Conservation (phyloP, 1,140 invertebrate species). For the Venturia canescens region DNA sequence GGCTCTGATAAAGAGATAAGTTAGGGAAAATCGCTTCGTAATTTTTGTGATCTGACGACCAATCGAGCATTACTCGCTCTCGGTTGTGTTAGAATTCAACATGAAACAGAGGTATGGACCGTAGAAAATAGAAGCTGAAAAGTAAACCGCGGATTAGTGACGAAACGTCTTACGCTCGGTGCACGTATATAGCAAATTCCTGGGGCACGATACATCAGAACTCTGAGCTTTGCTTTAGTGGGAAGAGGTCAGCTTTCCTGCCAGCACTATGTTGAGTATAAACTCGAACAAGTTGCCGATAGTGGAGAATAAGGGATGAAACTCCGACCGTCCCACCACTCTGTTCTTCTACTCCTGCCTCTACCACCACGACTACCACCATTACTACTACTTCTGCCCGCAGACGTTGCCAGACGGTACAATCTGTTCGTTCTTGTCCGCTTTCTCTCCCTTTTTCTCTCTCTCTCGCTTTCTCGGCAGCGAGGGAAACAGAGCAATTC, state of each 20-base stretch:
- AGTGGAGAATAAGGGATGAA: constrained; percentile 4
- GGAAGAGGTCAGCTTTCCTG: not conserved
- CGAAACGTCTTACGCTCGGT: not conserved
- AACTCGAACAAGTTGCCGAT: constrained; percentile 8
- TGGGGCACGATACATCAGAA: not conserved
- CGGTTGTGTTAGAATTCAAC: too few species aligned
- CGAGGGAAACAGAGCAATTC: constrained; percentile 4
- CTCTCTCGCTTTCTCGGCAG: constrained; percentile 27
- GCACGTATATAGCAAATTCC: not conserved
- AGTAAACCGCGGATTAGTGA: not conserved
- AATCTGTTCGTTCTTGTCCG: not conserved
- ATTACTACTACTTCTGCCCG: not conserved
- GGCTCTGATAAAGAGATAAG: too few species aligned
- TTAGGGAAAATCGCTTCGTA: too few species aligned
- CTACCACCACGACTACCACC: too few species aligned
- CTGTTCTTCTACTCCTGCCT: not conserved
- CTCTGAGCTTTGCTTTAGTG: not conserved
- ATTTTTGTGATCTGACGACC: too few species aligned
- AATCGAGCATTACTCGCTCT: too few species aligned
- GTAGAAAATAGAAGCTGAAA: not conserved
- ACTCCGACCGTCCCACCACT: not conserved
- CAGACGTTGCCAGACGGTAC: not conserved
- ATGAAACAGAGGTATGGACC: not conserved
- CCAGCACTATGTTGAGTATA: not conserved
- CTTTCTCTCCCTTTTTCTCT: constrained; percentile 5